A percentile compares a stretch with the other conserved stretches of the same genome.
Conservation (phyloP, 2,888 invertebrate genomes). For the Rhyacophila evoluta region DNA sequence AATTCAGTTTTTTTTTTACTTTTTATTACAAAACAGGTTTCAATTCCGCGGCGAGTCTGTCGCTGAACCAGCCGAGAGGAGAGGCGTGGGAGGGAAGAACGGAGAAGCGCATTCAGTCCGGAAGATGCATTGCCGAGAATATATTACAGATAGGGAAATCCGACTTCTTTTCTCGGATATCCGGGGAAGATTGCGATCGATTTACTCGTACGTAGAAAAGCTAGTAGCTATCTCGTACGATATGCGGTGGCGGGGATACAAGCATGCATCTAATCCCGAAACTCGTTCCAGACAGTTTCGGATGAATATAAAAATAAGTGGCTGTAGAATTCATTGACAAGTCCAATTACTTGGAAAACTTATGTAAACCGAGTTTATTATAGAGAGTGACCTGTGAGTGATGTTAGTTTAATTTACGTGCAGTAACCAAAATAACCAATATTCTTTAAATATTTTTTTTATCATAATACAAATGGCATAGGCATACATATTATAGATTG, state of each 20-base stretch:
- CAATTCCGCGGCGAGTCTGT: neutral
- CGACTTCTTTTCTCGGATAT: slow-evolving; percentile 23
- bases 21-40: slow-evolving; percentile 9
- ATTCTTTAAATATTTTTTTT: too few species aligned
- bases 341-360: too few species aligned
- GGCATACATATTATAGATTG: too few species aligned
- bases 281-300: neutral
- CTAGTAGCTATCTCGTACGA: neutral
- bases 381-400: too few species aligned
- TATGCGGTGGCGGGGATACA: slow-evolving; percentile 2
- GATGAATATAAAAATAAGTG: neutral
- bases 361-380: too few species aligned
- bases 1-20: neutral
- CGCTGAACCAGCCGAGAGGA: neutral
- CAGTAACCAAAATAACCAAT: too few species aligned
- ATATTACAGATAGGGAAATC: slow-evolving; percentile 19
- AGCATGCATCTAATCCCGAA: neutral
- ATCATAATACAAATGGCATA: too few species aligned
- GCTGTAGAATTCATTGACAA: too few species aligned
- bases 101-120: neutral
- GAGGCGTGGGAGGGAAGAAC: neutral
- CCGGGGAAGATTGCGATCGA: slow-evolving; percentile 19
- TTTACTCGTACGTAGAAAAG: neutral
- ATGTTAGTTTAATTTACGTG: too few species aligned
- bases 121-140: slow-evolving; percentile 12